phyloP scores from a whole-genome alignment of 2,888 invertebrate genomes.

The Acanthosoma haemorrhoidale region DNA sequence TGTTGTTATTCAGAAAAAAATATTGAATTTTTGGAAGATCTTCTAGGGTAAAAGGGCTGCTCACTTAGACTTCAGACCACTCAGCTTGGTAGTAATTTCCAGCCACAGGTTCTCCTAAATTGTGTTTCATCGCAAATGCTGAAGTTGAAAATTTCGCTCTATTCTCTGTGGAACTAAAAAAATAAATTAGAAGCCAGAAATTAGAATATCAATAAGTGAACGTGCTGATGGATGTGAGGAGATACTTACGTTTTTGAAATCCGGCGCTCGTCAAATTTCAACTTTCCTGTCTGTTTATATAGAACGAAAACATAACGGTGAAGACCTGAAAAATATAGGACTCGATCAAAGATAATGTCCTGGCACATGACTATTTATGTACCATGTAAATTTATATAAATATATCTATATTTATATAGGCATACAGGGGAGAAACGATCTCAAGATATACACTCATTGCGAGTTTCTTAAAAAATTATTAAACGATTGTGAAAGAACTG shows the following conservation, averaged over 20 bases:
- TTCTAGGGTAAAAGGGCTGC: too few relatives aligned
- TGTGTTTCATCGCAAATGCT: constrained; percentile 58
- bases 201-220: background rate
- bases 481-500: too few relatives aligned
- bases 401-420: too few relatives aligned
- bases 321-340: constrained; percentile 50
- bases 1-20: too few relatives aligned
- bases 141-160: constrained; percentile 51
- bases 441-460: too few relatives aligned
- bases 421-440: too few relatives aligned
- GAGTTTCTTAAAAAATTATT: too few relatives aligned
- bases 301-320: constrained; percentile 76
- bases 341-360: too few relatives aligned
- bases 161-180: constrained; percentile 45
- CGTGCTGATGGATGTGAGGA: background rate
- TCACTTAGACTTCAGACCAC: constrained; percentile 79
- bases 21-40: too few relatives aligned
- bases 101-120: constrained; percentile 72
- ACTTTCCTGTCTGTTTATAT: constrained; percentile 61
- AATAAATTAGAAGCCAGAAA: too few relatives aligned
- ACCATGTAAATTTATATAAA: too few relatives aligned
- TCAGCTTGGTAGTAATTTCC: constrained; percentile 85
- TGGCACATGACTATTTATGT: too few relatives aligned
- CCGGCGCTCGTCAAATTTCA: constrained; percentile 54
- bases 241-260: constrained; percentile 48